A percentile compares a stretch with the other conserved stretches of the same genome.
These are phyloP conservation scores for Cheirogaleus medius DNA, from an alignment of 2,113 vertebrate species.

Conservation along the genomic window DNA sequence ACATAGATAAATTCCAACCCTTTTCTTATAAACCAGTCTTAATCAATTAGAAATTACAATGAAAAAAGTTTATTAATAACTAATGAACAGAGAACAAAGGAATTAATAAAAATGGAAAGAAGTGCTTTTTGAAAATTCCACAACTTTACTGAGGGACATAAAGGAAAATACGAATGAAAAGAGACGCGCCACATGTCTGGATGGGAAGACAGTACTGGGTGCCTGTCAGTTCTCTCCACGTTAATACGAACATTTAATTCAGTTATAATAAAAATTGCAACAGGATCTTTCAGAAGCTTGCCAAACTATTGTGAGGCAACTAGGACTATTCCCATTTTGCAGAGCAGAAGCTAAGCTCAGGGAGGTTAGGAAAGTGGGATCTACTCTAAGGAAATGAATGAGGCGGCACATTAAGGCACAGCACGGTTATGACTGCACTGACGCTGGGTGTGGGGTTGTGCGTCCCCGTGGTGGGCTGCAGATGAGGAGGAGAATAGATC, in stretches of 20 bases:
- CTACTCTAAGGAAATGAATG: neutral
- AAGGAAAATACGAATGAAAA: neutral
- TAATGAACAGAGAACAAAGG: neutral
- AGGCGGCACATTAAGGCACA: neutral
- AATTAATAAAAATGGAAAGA: neutral
- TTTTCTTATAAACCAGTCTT: neutral
- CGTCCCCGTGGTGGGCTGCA: neutral
- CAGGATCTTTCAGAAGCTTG: neutral
- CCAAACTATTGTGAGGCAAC: neutral
- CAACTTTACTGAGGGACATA: neutral
- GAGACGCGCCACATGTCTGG: neutral
- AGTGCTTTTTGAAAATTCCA: neutral
- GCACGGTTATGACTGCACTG: rapidly evolving
- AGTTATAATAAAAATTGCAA: neutral
- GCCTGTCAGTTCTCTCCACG: neutral
- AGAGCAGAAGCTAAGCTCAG: neutral
- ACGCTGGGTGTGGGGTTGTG: neutral
- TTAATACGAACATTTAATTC: neutral
- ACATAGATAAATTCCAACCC: neutral
- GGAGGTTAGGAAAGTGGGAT: neutral
- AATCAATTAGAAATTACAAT: neutral
- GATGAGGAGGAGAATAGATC: neutral
- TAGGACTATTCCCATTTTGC: neutral
- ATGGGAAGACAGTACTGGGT: neutral
- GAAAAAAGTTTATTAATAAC: neutral